phyloP scores from a whole-genome alignment of 2,888 invertebrate genomes.

The Hypercompe scribonia region DNA sequence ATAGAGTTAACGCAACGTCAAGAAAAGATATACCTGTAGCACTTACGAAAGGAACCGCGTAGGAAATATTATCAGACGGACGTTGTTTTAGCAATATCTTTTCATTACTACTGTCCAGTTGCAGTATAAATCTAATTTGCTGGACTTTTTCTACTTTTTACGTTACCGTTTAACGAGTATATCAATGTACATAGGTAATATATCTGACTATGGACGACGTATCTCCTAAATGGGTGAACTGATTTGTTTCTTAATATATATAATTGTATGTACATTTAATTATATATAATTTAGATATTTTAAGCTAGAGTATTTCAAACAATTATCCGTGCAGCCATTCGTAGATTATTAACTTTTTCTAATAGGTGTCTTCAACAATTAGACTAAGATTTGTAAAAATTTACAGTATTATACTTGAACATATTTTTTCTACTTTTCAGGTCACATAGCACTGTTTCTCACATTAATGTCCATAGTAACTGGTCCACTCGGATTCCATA shows the following conservation, averaged over 20 bases:
- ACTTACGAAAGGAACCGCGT: background rate
- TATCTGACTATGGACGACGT: too few species aligned
- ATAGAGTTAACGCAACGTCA: background rate
- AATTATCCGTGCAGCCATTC: too few species aligned
- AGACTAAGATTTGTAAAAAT: background rate
- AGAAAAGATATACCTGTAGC: background rate
- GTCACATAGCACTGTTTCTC: conserved; percentile 51
- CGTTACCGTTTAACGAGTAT: too few species aligned
- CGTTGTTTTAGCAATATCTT: background rate
- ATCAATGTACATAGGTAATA: too few species aligned
- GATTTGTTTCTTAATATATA: too few species aligned
- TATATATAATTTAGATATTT: too few species aligned
- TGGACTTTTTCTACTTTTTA: background rate
- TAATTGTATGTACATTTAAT: too few species aligned
- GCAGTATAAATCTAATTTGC: background rate
- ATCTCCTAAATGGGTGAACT: too few species aligned
- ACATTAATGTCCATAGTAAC: conserved; percentile 43
- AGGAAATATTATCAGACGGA: background rate
- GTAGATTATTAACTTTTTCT: too few species aligned
- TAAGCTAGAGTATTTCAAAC: too few species aligned
- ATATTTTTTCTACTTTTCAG: conserved; percentile 47
- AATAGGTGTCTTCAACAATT: too few species aligned
- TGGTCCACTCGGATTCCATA: conserved; percentile 42
- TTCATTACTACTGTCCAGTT: background rate
- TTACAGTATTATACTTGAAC: background rate